These are phyloP conservation scores for Drusus annulatus DNA, from an alignment of 1,140 invertebrate species.

Conservation along the genomic window DNA sequence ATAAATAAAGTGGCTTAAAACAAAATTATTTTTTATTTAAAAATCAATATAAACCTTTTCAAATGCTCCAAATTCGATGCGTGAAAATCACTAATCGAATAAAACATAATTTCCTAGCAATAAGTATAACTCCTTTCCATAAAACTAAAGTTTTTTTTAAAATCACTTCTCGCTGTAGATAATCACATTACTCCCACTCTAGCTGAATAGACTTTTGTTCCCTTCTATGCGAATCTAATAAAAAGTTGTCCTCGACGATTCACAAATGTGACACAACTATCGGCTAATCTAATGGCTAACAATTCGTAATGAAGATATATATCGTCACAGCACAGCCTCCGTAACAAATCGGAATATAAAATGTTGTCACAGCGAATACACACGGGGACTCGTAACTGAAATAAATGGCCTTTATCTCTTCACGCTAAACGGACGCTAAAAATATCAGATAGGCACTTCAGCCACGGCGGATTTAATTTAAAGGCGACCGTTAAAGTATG, in stretches of 20 bases:
- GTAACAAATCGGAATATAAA: constrained; percentile 55
- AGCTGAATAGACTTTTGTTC: too few relatives aligned
- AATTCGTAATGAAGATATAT: constrained; percentile 57
- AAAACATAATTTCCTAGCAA: too few relatives aligned
- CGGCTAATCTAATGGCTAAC: constrained; percentile 57
- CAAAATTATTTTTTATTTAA: too few relatives aligned
- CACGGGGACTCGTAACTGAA: constrained; percentile 49
- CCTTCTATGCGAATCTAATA: too few relatives aligned
- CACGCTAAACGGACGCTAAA: constrained; percentile 48
- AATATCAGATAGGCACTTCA: constrained; percentile 48
- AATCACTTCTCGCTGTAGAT: too few relatives aligned
- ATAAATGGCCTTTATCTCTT: constrained; percentile 58
- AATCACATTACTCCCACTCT: too few relatives aligned
- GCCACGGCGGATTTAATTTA: constrained; percentile 27
- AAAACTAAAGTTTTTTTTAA: too few relatives aligned
- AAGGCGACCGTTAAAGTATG: neutral
- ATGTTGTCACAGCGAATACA: constrained; percentile 46
- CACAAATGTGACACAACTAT: constrained; percentile 56
- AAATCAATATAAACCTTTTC: too few relatives aligned
- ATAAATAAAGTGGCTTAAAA: too few relatives aligned
- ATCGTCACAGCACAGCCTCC: constrained; percentile 34
- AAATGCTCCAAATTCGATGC: too few relatives aligned
- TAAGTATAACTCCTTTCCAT: too few relatives aligned
- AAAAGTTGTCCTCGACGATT: constrained; percentile 17
- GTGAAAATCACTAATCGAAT: too few relatives aligned